These are phyloP conservation scores for Pogonomyrmex californicus DNA, from an alignment of 1,140 invertebrate species.

Conservation along the genomic window DNA sequence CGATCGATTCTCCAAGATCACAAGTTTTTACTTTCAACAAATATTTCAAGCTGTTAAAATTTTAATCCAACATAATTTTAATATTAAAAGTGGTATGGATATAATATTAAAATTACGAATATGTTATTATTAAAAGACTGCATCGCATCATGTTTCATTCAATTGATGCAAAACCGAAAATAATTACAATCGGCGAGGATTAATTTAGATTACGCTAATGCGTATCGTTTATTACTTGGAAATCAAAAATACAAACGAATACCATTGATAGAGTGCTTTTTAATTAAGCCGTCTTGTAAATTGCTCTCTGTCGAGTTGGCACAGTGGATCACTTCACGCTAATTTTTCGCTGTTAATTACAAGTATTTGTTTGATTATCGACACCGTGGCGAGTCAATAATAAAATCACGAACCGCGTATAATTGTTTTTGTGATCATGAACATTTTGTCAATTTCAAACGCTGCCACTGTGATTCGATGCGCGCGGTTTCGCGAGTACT, in stretches of 20 bases:
- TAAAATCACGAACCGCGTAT: slow-evolving; percentile 64
- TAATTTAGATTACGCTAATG: slow-evolving; percentile 65
- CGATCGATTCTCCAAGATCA: neutral
- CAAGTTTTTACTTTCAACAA: slow-evolving; percentile 26
- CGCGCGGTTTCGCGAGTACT: slow-evolving; percentile 75
- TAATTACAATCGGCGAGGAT: slow-evolving; percentile 58
- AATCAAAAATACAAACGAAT: slow-evolving; percentile 65
- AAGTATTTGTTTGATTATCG: slow-evolving; percentile 71
- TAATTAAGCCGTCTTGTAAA: slow-evolving; percentile 65
- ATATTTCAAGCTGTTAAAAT: slow-evolving; percentile 34
- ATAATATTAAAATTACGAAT: slow-evolving; percentile 43
- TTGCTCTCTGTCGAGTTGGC: slow-evolving; percentile 62
- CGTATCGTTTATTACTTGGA: slow-evolving; percentile 61
- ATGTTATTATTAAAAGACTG: slow-evolving; percentile 38
- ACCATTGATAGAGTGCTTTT: slow-evolving; percentile 62
- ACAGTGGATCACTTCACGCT: slow-evolving; percentile 63
- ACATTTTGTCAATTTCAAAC: slow-evolving; percentile 73
- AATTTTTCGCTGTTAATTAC: slow-evolving; percentile 71
- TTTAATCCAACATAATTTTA: slow-evolving; percentile 40
- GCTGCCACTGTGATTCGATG: slow-evolving; percentile 64
- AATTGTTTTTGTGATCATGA: slow-evolving; percentile 74
- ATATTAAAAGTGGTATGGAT: slow-evolving; percentile 42
- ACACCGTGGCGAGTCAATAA: slow-evolving; percentile 71
- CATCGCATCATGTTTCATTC: slow-evolving; percentile 45
- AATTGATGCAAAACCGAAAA: slow-evolving; percentile 59